Evolutionary conservation across 2,888 invertebrate species (phyloP).

Genomic region (Cataglyphis altisquamis): DNA sequence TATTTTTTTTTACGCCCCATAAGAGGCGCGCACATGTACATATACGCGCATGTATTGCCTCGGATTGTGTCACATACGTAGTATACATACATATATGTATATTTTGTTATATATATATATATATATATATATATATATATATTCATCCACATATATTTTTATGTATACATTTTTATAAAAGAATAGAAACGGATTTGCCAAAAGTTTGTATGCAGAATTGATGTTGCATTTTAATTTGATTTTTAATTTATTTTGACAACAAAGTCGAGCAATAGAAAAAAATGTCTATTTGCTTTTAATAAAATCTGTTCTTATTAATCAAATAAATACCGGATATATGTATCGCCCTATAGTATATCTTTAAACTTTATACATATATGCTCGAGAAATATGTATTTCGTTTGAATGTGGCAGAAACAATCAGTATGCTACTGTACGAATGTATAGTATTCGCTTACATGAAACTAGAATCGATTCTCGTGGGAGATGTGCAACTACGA

Average conservation of each 20-base stretch:
- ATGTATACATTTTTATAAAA: not conserved
- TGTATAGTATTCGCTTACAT: conserved; percentile 55
- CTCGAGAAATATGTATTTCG: conserved; percentile 7
- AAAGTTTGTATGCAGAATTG: not conserved
- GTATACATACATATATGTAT: not conserved
- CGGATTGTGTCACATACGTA: not conserved
- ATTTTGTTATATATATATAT: too few relatives aligned
- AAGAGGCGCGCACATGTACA: not conserved
- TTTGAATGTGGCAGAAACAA: conserved; percentile 57
- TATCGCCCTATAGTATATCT: not conserved
- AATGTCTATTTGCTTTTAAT: not conserved
- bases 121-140: too few relatives aligned
- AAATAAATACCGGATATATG: not conserved
- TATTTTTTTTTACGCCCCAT: conserved; percentile 6
- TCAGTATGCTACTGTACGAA: conserved; percentile 60
- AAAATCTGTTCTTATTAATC: not conserved
- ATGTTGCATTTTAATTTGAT: not conserved
- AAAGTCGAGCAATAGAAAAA: not conserved
- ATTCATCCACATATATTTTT: too few relatives aligned
- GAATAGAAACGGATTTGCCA: not conserved
- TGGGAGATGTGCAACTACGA: conserved; percentile 37
- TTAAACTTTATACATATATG: conserved; percentile 1
- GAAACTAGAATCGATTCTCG: conserved; percentile 69
- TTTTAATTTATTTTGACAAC: not conserved
- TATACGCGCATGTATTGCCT: not conserved